phyloP scores from a whole-genome alignment of 2,113 vertebrate species.

The Nibea coibor region DNA sequence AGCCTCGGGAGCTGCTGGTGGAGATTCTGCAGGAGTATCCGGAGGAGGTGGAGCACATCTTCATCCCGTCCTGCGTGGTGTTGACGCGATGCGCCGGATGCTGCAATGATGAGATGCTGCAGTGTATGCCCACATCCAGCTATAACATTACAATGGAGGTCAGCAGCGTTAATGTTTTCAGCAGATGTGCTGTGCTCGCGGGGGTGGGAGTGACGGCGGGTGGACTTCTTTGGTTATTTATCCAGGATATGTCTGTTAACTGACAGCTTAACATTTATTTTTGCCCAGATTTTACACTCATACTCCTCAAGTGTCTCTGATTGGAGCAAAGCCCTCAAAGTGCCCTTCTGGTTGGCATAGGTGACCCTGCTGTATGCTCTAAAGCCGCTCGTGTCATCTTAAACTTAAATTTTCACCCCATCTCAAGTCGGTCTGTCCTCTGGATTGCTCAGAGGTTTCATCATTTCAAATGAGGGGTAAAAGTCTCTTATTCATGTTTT shows the following conservation, averaged over 20 bases:
- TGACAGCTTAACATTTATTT: background rate
- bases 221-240: no score
- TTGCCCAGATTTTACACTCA: constrained; percentile 16
- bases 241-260: background rate
- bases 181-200: background rate
- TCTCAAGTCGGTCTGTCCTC: background rate
- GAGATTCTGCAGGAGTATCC: constrained; percentile 98
- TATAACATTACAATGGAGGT: constrained; percentile 97
- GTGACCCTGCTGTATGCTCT: constrained; percentile 10
- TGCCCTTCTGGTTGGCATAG: constrained; percentile 10
- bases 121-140: constrained; percentile 90
- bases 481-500: background rate
- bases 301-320: background rate
- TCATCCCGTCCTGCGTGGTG: constrained; percentile 96
- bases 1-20: constrained; percentile 93
- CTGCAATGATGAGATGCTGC: constrained; percentile 93
- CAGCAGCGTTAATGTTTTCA: constrained; percentile 11
- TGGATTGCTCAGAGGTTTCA: background rate
- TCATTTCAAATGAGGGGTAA: background rate
- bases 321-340: background rate
- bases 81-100: constrained; percentile 95
- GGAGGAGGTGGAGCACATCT: constrained; percentile 95
- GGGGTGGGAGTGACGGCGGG: background rate
- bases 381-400: constrained; percentile 21
- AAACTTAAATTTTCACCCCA: background rate